phyloP scores from a whole-genome alignment of 1,140 invertebrate species.

The Zaprionus nigranus region DNA sequence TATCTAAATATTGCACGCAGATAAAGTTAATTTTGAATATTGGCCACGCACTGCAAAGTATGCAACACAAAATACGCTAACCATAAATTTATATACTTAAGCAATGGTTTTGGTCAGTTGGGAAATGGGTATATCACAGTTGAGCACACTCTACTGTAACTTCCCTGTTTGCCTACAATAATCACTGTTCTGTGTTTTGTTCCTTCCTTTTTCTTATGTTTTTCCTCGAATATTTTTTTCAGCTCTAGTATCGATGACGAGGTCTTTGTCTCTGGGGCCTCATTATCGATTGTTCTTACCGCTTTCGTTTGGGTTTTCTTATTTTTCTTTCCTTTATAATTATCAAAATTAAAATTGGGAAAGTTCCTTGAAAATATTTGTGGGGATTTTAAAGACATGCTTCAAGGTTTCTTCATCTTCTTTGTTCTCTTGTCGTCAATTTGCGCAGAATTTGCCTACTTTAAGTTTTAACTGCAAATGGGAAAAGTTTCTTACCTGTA shows the following conservation, averaged over 20 bases:
- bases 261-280: neutral
- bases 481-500: conserved; percentile 64
- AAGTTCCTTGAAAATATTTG: neutral
- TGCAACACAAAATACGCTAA: too few species aligned
- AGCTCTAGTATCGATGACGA: neutral
- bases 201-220: neutral
- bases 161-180: neutral
- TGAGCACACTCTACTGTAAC: too few species aligned
- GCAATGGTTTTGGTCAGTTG: too few species aligned
- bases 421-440: neutral
- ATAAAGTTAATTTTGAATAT: too few species aligned
- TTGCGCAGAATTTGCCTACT: neutral
- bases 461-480: neutral
- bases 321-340: conserved; percentile 4
- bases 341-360: neutral
- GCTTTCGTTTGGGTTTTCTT: neutral
- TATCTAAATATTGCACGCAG: too few species aligned
- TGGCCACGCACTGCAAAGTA: too few species aligned
- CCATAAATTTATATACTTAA: too few species aligned
- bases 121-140: too few species aligned
- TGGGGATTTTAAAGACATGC: neutral
- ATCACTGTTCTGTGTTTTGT: neutral
- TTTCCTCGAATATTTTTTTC: too few species aligned
- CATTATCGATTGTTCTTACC: neutral
- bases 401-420: neutral